phyloP scores from a whole-genome alignment of 2,888 invertebrate species.

The Dicyrtoma fusca region DNA sequence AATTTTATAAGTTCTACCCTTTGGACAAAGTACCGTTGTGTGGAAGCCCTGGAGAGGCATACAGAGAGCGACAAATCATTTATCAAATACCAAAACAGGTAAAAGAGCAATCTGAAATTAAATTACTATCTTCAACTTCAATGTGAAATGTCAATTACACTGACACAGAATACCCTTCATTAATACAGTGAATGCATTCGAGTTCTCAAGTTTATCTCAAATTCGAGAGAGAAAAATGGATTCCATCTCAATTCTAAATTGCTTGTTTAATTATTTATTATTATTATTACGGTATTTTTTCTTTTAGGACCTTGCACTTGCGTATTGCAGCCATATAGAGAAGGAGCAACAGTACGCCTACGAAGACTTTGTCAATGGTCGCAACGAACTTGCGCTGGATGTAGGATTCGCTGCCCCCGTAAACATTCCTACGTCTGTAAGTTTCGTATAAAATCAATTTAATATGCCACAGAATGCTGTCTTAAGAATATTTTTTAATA shows the following conservation, averaged over 20 bases:
- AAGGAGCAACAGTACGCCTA: slow-evolving; percentile 77
- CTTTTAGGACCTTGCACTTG: slow-evolving; percentile 54
- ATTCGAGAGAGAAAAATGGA: no score
- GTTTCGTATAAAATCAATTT: background rate
- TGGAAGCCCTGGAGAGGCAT: slow-evolving; percentile 78
- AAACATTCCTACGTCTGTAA: slow-evolving; percentile 52
- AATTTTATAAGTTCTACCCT: slow-evolving; percentile 88
- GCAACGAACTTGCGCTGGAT: slow-evolving; percentile 95
- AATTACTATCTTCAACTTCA: no score
- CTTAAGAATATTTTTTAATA: no score
- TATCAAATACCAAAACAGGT: slow-evolving; percentile 94
- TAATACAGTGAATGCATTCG: no score
- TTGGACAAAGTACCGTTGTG: slow-evolving; percentile 76
- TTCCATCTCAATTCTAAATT: no score
- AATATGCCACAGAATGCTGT: no score
- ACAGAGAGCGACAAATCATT: slow-evolving; percentile 79
- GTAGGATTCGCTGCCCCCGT: slow-evolving; percentile 65
- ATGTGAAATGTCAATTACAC: no score
- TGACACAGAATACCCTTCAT: no score
- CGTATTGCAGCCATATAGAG: slow-evolving; percentile 64
- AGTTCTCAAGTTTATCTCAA: no score
- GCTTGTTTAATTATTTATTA: no score
- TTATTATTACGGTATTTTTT: no score
- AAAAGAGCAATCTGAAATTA: no score
- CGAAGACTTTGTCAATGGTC: slow-evolving; percentile 89